A percentile compares a stretch with the other conserved stretches of the same genome.
Conservation (phyloP, 2,797 vertebrate species). For the Malacoctenus gilli region DNA sequence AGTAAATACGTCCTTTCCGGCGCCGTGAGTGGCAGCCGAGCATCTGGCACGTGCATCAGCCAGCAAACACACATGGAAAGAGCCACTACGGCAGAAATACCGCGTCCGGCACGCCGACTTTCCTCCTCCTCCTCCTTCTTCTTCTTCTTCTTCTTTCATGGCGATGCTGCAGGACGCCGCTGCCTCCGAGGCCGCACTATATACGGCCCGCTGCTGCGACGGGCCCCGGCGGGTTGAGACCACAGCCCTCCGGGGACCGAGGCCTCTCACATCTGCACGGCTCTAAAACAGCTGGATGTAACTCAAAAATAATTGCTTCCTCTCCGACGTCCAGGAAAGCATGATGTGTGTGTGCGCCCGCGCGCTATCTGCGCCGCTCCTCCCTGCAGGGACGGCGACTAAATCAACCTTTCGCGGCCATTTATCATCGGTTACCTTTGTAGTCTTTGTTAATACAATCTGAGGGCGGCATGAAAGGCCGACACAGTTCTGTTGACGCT, state of each 20-base stretch:
- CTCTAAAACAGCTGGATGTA: conserved; percentile 85
- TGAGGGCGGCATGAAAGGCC: conserved; percentile 10
- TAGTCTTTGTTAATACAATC: conserved; percentile 27
- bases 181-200: conserved; percentile 67
- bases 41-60: conserved; percentile 58
- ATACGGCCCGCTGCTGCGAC: conserved; percentile 76
- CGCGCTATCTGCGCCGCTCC: conserved; percentile 76
- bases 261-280: conserved; percentile 83
- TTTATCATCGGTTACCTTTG: conserved; percentile 62
- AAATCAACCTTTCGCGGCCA: conserved; percentile 64
- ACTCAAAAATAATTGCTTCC: conserved; percentile 88
- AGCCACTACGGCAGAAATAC: conserved; percentile 17
- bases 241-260: conserved; percentile 75
- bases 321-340: conserved; percentile 80
- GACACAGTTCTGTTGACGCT: background rate
- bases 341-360: conserved; percentile 70
- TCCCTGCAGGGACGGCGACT: conserved; percentile 62
- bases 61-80: conserved; percentile 30
- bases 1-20: conserved; percentile 58
- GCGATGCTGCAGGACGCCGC: conserved; percentile 49
- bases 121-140: background rate
- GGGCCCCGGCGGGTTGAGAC: conserved; percentile 74
- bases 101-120: too few species aligned
- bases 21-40: conserved; percentile 44
- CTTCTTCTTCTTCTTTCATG: conserved; percentile 20